Conservation (phyloP, 2,797 vertebrate genomes). For the Thaleichthys pacificus region DNA sequence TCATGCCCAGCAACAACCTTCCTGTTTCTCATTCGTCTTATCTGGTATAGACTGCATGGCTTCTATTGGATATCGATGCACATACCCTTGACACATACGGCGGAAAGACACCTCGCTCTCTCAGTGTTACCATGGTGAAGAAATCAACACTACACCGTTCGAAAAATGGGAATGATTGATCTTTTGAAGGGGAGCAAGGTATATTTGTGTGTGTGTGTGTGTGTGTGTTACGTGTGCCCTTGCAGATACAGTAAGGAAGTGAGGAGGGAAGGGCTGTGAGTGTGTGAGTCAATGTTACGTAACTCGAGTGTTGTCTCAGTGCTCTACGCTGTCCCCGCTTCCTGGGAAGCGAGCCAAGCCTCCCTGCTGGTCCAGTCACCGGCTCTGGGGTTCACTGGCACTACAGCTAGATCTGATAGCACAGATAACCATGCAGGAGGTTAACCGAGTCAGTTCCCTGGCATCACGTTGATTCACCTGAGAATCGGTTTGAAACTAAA, state of each 20-base stretch:
- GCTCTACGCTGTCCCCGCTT: neutral
- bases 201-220: neutral
- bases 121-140: neutral
- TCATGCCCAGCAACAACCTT: too few species aligned
- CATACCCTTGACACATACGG: too few species aligned
- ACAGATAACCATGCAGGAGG: neutral
- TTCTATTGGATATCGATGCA: too few species aligned
- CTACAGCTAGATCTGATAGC: neutral
- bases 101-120: neutral
- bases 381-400: neutral
- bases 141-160: neutral
- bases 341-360: neutral
- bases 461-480: neutral
- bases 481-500: too few species aligned
- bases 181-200: neutral
- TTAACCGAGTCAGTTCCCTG: neutral
- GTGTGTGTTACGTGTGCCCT: neutral
- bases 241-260: neutral
- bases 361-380: neutral
- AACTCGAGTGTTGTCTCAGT: neutral
- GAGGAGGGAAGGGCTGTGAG: neutral
- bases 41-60: too few species aligned
- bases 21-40: too few species aligned
- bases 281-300: neutral
- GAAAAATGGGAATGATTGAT: neutral